Percentiles rank a stretch among this genome's conserved stretches.
phyloP scores from a whole-genome alignment of 1,140 invertebrate species.

The Mactra quadrangularis region DNA sequence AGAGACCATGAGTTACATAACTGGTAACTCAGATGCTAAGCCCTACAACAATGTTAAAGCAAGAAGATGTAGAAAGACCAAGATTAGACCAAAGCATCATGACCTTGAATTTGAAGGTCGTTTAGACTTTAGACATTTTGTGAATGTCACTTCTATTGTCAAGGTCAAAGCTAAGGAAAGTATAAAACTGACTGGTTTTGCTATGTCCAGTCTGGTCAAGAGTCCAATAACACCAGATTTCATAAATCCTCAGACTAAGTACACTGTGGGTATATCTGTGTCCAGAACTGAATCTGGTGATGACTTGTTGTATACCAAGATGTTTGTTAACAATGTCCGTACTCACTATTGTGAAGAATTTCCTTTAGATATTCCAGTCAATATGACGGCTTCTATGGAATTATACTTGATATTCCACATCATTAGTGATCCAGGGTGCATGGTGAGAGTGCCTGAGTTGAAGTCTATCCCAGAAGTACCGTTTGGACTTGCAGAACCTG shows the following conservation, averaged over 20 bases:
- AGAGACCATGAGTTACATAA: conserved; percentile 26
- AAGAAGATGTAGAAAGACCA: background rate
- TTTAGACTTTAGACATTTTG: conserved; percentile 14
- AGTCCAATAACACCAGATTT: conserved; percentile 20
- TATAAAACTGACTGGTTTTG: background rate
- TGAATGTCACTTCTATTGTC: conserved; percentile 6
- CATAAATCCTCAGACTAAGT: conserved; percentile 21
- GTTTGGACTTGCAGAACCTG: background rate
- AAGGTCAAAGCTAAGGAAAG: conserved; percentile 1
- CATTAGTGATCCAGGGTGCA: conserved; percentile 22
- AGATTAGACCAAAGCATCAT: conserved; percentile 6
- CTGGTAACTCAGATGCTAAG: conserved; percentile 3
- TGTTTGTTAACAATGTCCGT: conserved; percentile 17
- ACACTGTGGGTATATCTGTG: conserved; percentile 6
- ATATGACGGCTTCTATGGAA: conserved; percentile 3
- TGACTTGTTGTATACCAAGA: background rate
- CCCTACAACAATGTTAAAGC: conserved; percentile 1
- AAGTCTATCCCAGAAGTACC: background rate
- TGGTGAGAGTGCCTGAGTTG: conserved; percentile 9
- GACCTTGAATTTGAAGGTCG: background rate
- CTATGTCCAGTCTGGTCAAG: conserved; percentile 21
- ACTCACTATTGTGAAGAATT: conserved; percentile 11
- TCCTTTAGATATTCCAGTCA: background rate
- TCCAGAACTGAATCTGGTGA: conserved; percentile 8
- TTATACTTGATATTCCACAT: conserved; percentile 19